phyloP scores from a whole-genome alignment of 2,797 vertebrate genomes.

The Pangasius djambal region DNA sequence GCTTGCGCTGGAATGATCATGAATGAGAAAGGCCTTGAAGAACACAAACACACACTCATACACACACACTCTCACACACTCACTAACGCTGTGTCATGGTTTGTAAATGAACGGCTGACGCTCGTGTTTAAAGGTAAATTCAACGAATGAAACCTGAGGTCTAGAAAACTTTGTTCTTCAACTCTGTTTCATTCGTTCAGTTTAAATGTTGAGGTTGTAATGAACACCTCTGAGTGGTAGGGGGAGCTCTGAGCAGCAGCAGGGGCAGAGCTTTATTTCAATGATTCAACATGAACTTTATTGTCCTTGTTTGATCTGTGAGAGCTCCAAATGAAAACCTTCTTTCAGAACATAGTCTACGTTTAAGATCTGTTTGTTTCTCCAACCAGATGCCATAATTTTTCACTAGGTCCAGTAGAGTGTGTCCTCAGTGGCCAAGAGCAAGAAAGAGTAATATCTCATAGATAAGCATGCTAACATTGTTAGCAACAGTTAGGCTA shows the following conservation, averaged over 20 bases:
- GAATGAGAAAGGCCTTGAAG: background rate
- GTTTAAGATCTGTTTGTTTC: background rate
- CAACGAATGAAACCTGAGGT: slow-evolving; percentile 64
- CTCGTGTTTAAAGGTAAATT: slow-evolving; percentile 73
- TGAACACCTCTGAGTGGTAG: slow-evolving; percentile 75
- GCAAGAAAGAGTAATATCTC: no score
- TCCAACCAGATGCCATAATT: background rate
- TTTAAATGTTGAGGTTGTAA: slow-evolving; percentile 68
- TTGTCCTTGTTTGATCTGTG: slow-evolving; percentile 69
- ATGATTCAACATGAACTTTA: slow-evolving; percentile 25
- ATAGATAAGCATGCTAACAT: background rate
- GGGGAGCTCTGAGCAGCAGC: slow-evolving; percentile 74
- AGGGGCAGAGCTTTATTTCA: background rate
- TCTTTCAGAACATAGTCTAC: background rate
- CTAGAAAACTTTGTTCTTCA: slow-evolving; percentile 68
- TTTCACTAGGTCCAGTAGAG: no score
- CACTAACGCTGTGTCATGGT: slow-evolving; percentile 65
- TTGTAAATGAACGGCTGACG: slow-evolving; percentile 68
- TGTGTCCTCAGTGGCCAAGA: background rate
- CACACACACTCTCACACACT: slow-evolving; percentile 56
- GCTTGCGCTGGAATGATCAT: slow-evolving; percentile 61
- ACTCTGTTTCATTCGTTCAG: slow-evolving; percentile 68
- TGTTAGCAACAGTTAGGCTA: background rate
- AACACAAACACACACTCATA: slow-evolving; percentile 64
- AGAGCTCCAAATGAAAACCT: slow-evolving; percentile 72